Percentiles rank a stretch among this genome's conserved stretches.
Conservation (phyloP, 2,797 vertebrate species). For the Acanthornis magna region DNA sequence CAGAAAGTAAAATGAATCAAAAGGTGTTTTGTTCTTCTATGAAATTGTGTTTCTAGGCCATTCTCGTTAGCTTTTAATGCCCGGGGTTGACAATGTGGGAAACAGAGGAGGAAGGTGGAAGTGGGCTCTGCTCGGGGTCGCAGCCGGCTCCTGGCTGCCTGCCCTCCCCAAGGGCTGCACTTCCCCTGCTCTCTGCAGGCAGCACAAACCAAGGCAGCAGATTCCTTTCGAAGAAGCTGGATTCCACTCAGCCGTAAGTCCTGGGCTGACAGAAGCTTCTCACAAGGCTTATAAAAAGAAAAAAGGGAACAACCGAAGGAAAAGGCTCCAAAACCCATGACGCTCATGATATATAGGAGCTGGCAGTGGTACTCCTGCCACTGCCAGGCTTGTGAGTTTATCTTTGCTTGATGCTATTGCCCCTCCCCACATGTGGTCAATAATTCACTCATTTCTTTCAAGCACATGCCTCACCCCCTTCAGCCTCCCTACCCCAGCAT, state of each 20-base stretch:
- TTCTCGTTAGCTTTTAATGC: background rate
- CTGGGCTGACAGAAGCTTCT: slow-evolving; percentile 56
- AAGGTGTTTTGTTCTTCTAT: slow-evolving; percentile 25
- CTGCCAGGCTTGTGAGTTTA: slow-evolving; percentile 25
- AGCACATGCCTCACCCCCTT: background rate
- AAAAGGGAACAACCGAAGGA: slow-evolving; percentile 31
- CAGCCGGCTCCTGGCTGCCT: slow-evolving; percentile 28
- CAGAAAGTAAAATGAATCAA: background rate
- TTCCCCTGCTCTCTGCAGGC: slow-evolving; percentile 54
- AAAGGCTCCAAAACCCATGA: slow-evolving; percentile 34
- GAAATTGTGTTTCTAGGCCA: slow-evolving; percentile 30
- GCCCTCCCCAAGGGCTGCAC: slow-evolving; percentile 41
- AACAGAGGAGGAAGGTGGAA: slow-evolving; percentile 30
- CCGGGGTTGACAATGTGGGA: slow-evolving; percentile 8
- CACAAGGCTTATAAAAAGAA: slow-evolving; percentile 53
- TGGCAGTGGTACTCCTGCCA: slow-evolving; percentile 2
- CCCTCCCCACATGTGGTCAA: slow-evolving; percentile 19
- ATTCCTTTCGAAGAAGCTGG: slow-evolving; percentile 37
- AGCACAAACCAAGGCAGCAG: slow-evolving; percentile 22
- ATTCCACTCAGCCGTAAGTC: slow-evolving; percentile 33
- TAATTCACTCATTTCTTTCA: slow-evolving; percentile 27
- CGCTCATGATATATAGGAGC: background rate
- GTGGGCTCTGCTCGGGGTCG: background rate
- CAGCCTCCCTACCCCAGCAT: background rate
- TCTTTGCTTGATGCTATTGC: slow-evolving; percentile 4